These are phyloP conservation scores for Taenaris catops DNA, from an alignment of 2,888 invertebrate genomes.

Conservation along the genomic window DNA sequence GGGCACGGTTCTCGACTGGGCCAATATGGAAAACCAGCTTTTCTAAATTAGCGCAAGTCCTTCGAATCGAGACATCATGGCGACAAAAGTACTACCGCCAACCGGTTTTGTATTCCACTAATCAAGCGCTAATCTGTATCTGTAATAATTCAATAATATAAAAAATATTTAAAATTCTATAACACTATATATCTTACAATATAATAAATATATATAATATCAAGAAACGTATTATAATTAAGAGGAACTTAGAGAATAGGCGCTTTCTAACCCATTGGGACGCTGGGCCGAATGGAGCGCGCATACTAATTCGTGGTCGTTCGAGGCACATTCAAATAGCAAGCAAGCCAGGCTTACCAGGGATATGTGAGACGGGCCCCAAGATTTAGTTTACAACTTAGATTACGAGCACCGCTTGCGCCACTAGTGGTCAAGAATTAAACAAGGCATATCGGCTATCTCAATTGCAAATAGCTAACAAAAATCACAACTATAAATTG, in stretches of 20 bases:
- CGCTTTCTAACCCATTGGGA: conserved; percentile 52
- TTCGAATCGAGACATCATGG: no score
- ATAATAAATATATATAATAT: conserved; percentile 12
- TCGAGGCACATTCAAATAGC: conserved; percentile 69
- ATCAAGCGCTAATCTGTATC: no score
- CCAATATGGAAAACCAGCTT: no score
- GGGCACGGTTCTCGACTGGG: no score
- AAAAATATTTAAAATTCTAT: no score
- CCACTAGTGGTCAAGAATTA: conserved; percentile 72
- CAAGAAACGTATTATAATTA: conserved; percentile 6
- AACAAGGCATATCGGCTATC: conserved; percentile 71
- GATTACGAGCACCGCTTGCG: conserved; percentile 49
- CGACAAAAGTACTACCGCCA: no score
- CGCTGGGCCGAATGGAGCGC: conserved; percentile 61
- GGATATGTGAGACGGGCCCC: conserved; percentile 72
- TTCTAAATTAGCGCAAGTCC: no score
- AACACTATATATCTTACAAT: no score
- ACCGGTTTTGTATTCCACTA: no score
- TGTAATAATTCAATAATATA: no score
- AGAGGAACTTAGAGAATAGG: conserved; percentile 49
- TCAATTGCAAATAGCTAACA: no score
- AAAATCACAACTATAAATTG: no score
- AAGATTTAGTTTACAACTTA: conserved; percentile 78
- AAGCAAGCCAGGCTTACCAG: conserved; percentile 63
- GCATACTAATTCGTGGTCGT: conserved; percentile 77